Conservation (phyloP, 2,113 vertebrate genomes). For the Herpetotheres cachinnans region DNA sequence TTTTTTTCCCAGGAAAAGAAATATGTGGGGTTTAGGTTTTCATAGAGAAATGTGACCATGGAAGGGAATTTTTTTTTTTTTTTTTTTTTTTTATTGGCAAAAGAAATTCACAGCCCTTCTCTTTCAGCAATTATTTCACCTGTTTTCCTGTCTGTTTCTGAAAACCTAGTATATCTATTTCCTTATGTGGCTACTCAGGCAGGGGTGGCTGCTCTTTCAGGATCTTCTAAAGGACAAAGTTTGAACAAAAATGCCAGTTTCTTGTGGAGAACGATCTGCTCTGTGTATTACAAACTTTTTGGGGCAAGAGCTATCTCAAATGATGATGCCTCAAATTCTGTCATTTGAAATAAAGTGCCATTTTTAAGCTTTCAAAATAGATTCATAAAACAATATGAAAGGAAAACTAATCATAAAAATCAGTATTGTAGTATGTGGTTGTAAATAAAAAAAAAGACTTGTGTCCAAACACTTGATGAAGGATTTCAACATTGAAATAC, state of each 20-base stretch:
- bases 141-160: background rate
- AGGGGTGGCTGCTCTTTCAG: background rate
- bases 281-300: background rate
- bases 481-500: background rate
- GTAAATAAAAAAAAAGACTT: background rate
- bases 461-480: background rate
- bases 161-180: background rate
- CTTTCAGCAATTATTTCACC: background rate
- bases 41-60: background rate
- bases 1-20: background rate
- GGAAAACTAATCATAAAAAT: background rate
- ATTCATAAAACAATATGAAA: background rate
- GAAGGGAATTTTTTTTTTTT: background rate
- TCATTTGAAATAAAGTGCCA: background rate
- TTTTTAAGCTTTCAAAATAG: background rate
- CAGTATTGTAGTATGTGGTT: background rate
- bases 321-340: background rate
- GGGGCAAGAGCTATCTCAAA: background rate
- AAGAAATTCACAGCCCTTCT: background rate
- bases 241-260: background rate
- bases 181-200: background rate
- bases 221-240: background rate
- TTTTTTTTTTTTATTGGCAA: background rate
- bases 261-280: background rate
- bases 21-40: fast-evolving